Evolutionary conservation across 2,888 invertebrate genomes (phyloP), one percentile per base, ranked within the genome.

Genomic region (Allolobophora icterica): DNA sequence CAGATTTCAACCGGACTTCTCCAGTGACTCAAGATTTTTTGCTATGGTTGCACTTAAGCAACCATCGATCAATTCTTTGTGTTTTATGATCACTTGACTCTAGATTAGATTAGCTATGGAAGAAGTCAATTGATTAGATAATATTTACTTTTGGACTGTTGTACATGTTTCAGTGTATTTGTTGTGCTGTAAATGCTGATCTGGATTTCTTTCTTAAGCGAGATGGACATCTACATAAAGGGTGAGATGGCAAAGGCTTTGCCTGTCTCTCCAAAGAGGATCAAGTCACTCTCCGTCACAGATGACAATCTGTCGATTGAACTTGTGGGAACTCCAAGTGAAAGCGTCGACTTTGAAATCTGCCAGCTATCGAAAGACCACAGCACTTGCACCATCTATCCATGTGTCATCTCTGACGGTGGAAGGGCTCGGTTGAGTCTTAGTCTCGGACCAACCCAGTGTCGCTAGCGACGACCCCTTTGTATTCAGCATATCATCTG

Each of bases 241-340:
- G 92, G 92, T 8, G 92, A 92, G 89, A 84, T 89, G 34, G 84
- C 91, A 34, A 94, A 94, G 90, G 93, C 93, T 93, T 93, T 93
- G 1, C 94, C 94, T 8, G 92, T 94, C 90, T 94, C 94, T n/a
- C 93, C 93, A 24, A 93, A 93, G 83, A 91, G 94, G 40, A 92
- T 94, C 15, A 90, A 58, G 17, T 71, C 90, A n/a, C 91, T 92
- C 84, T 24, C 34, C 24, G 89, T 40, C 8, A 45, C 42, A 17
- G 89, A 89, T 11, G 40, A 35, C 34, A 91, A 92, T 89, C 58
- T 92, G 34, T 90, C 24, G 34, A 91, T 92, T n/a, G 38, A 38
- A 21, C 40, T 92, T 30, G 34, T 38, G 13, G 92, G 92, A 42
- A 89, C 92, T 24, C 90, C 92, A 8, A 42, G 30, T 24, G 92